Evolutionary conservation across 1,140 invertebrate genomes (phyloP), one percentile per base, ranked within the genome.

Genomic region (Drosophila persimilis): DNA sequence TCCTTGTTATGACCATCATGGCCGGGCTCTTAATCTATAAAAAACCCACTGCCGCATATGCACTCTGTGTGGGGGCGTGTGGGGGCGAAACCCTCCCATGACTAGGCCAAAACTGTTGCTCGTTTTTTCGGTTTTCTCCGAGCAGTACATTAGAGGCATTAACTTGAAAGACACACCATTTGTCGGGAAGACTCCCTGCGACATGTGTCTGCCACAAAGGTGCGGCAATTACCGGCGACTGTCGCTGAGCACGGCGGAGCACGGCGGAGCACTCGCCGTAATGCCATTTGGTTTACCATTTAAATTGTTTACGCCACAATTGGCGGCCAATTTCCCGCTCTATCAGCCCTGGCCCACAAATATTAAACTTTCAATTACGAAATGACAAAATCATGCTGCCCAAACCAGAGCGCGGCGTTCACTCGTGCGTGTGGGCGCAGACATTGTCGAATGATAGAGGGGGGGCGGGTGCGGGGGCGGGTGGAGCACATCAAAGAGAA

Each of bases 11-110:
- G 80, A 74, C 84, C 78, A 77, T 81, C 69, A 70, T 77, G 81
- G 73, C 63, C 77, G 39, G 41, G 73, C 48, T 75, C 59, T 72
- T 85, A 86, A 85, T 85, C 81, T 85, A 88, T 86, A 88, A 81
- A 86, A 77, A 81, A 80, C 55, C 58, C 35, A 80, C 61, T 66
- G 46, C 26, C 43, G 58, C 41, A 62, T 57, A 70, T 69, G 48
- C 63, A 71, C 65, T 15, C 11, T 41, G 20, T 24, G 48, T 6
- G 24, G 39, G 11, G 11, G 17, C 39, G 44, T 59, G 47, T 29
- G 20, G 20, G 31, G 20, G 41, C 51, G 52, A 9, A 54, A 47
- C 17, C 41, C 31, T 73, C 62, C 58, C 58, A 35, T 8, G 31
- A 39, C 11, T 39, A 5, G 35, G 35, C 11, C 46, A 31, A 77